Evolutionary conservation across 2,888 invertebrate genomes (phyloP).

Genomic region (Keiferia lycopersicella): DNA sequence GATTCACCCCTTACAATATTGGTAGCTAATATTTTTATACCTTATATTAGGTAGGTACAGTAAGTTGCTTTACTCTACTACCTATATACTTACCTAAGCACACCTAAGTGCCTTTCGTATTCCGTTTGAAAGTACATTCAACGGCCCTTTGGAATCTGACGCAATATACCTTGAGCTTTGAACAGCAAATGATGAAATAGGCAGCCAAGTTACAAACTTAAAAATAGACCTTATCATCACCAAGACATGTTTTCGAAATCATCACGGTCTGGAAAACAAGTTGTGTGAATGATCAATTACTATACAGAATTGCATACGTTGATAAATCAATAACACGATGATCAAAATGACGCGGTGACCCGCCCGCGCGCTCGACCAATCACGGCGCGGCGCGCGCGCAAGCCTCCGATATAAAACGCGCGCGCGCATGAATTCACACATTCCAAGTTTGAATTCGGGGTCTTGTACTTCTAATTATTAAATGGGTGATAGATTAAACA

Average conservation of each 20-base stretch:
- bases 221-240: slow-evolving; percentile 14
- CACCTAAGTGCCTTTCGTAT: neutral
- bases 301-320: slow-evolving; percentile 10
- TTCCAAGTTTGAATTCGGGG: slow-evolving; percentile 48
- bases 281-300: slow-evolving; percentile 12
- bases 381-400: slow-evolving; percentile 52
- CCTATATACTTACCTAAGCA: neutral
- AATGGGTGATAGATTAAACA: slow-evolving; percentile 76
- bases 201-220: slow-evolving; percentile 23
- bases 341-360: slow-evolving; percentile 52
- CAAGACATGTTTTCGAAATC: slow-evolving; percentile 28
- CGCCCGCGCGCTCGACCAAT: slow-evolving; percentile 74
- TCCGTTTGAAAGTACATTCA: slow-evolving; percentile 19
- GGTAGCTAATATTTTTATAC: too few species aligned
- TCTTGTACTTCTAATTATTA: slow-evolving; percentile 51
- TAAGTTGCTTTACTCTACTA: too few species aligned
- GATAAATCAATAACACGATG: slow-evolving; percentile 1
- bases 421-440: slow-evolving; percentile 50
- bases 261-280: slow-evolving; percentile 24
- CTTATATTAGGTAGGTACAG: too few species aligned
- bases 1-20: too few species aligned
- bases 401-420: slow-evolving; percentile 65
- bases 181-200: slow-evolving; percentile 49
- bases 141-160: slow-evolving; percentile 38
- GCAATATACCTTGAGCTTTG: slow-evolving; percentile 59